Evolutionary conservation across 2,888 invertebrate species (phyloP).

Genomic region (Sesamia inferens): DNA sequence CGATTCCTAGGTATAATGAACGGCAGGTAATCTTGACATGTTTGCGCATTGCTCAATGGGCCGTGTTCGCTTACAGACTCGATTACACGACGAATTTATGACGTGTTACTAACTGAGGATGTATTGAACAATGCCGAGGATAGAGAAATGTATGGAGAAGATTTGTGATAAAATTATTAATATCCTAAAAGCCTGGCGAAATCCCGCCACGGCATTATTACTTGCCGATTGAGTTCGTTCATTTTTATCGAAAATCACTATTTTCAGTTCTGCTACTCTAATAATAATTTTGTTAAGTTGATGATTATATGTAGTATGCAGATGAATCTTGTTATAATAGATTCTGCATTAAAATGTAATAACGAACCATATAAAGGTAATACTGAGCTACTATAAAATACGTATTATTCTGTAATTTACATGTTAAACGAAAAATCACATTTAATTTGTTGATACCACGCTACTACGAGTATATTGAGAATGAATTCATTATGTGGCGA

Average conservation of each 20-base stretch:
- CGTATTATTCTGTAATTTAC: slow-evolving; percentile 52
- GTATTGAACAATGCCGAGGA: slow-evolving; percentile 13
- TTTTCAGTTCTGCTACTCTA: no score
- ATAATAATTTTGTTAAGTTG: background rate
- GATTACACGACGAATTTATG: slow-evolving; percentile 48
- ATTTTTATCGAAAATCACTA: background rate
- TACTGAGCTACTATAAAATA: slow-evolving; percentile 25
- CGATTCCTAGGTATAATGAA: slow-evolving; percentile 43
- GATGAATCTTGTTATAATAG: background rate
- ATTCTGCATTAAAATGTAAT: background rate
- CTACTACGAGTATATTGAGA: slow-evolving; percentile 47
- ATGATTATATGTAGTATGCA: background rate
- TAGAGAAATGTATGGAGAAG: slow-evolving; percentile 1
- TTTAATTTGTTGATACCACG: slow-evolving; percentile 42
- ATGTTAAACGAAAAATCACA: slow-evolving; percentile 61
- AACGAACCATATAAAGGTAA: slow-evolving; percentile 15
- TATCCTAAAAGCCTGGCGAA: background rate
- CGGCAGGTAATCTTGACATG: slow-evolving; percentile 56
- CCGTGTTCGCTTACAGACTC: slow-evolving; percentile 43
- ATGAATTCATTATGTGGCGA: slow-evolving; percentile 51
- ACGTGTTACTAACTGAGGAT: slow-evolving; percentile 41
- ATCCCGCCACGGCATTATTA: no score
- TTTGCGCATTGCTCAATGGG: slow-evolving; percentile 56
- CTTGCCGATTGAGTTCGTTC: background rate
- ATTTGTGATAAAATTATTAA: slow-evolving; percentile 1